Evolutionary conservation across 2,113 vertebrate genomes (phyloP).

Genomic region (Aegithalos caudatus): DNA sequence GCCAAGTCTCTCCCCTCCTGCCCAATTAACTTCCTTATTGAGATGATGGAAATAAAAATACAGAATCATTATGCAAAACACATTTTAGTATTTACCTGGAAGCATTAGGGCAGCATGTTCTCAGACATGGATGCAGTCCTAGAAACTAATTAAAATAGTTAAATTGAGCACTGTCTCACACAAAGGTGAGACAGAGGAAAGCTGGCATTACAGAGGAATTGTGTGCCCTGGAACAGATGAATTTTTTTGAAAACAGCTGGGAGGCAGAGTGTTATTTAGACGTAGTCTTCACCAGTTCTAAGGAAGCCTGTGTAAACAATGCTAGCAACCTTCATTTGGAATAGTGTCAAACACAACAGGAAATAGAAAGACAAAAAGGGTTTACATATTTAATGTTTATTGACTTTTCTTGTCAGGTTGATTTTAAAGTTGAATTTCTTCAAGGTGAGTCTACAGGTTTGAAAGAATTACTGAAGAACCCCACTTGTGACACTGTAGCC

Average conservation of each 20-base stretch:
- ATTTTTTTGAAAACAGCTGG: not conserved
- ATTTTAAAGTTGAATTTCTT: constrained; percentile 49
- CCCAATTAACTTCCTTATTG: constrained; percentile 54
- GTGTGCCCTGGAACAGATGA: not conserved
- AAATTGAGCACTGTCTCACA: not conserved
- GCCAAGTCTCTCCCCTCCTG: constrained; percentile 15
- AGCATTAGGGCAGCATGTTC: constrained; percentile 14
- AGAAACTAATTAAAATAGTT: not conserved
- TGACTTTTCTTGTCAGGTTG: constrained; percentile 5
- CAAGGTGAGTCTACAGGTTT: not conserved
- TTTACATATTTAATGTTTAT: constrained; percentile 62
- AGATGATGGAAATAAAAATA: constrained; percentile 58
- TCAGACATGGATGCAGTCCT: not conserved
- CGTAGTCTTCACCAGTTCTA: not conserved
- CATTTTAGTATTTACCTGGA: constrained; percentile 53
- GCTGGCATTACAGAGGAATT: not conserved
- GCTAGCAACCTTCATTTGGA: not conserved
- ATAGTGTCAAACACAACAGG: constrained; percentile 1
- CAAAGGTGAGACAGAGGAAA: not conserved
- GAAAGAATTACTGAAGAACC: not conserved
- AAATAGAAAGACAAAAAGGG: constrained; percentile 8
- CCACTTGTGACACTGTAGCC: not conserved
- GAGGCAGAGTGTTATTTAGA: not conserved
- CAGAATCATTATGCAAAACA: constrained; percentile 37
- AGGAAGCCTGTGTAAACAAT: not conserved